Base-by-base conservation (phyloP, 2,888 invertebrate species). In the Eledona agricola region DNA sequence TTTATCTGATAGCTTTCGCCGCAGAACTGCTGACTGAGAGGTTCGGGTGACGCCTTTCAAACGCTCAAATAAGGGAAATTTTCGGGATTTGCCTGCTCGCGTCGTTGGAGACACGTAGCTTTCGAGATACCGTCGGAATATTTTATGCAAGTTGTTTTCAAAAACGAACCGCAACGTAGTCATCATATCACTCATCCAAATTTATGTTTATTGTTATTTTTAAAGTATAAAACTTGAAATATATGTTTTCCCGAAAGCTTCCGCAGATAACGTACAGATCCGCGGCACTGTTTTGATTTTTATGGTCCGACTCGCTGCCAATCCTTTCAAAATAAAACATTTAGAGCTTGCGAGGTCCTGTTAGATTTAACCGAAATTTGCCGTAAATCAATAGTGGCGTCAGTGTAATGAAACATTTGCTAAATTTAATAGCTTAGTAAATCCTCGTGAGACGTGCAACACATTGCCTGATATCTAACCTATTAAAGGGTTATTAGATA, bases 41-140 rank as follows among this genome's bases (percentile, higher is more conserved):
- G 58, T 60, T 57, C 50, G 54, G 55, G 56, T 52, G 60, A 61
- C 62, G 62, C 61, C 59, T 64, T 63, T 61, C 58, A 60, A 60
- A 64, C 58, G 55, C 58, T 46, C 61, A 64, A 63, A 65, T 64
- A 64, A 63, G 63, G 62, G 55, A 63, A 62, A 64, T 65, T 65
- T 63, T 57, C 52, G 35, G 58, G 59, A 60, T 65, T 65, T 55
- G 46, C 55, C 51, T 43, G 35, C 45, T 37, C 40, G 58, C 55
- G 57, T 60, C 63, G 63, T 64, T 60, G 59, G 58, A 60, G 57
- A 60, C 65, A 62, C 62, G 63, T 63, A 62, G 57, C 62, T 62
- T 59, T 60, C 59, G 60, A 51, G 51, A 55, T 42, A 57, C 52
- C 57, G 50, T 46, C 40, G 51, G 51, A 57, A 57, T 62, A 60